A percentile compares a stretch with the other conserved stretches of the same genome.
These are phyloP conservation scores for Phasia obesa DNA, from an alignment of 2,888 invertebrate genomes.

Conservation along the genomic window DNA sequence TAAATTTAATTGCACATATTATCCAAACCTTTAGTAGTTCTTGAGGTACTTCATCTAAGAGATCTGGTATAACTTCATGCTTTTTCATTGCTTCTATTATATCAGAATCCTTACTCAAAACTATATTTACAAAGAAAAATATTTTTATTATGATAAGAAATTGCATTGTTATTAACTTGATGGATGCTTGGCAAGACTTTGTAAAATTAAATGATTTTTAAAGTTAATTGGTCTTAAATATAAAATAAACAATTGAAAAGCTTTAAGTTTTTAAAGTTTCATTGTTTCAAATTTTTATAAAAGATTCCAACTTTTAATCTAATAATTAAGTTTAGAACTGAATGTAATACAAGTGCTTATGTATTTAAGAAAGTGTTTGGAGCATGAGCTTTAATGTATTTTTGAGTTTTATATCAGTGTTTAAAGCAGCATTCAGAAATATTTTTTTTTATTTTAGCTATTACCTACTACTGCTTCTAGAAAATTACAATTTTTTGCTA, in stretches of 20 bases:
- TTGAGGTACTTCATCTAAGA: constrained; percentile 72
- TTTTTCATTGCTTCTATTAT: constrained; percentile 55
- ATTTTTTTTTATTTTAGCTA: too few relatives aligned
- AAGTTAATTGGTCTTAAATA: constrained; percentile 30
- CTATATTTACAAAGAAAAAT: neutral
- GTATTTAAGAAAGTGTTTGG: too few relatives aligned
- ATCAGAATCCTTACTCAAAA: constrained; percentile 30
- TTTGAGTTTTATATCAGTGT: too few relatives aligned
- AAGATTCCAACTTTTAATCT: too few relatives aligned
- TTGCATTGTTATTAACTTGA: constrained; percentile 20
- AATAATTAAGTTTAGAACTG: too few relatives aligned
- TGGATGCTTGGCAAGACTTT: constrained; percentile 2
- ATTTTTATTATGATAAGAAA: neutral
- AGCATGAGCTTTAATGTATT: too few relatives aligned
- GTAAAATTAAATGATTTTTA: constrained; percentile 3
- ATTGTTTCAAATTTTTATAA: too few relatives aligned
- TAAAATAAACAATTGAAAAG: neutral
- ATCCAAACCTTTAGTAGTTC: constrained; percentile 68
- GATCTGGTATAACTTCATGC: constrained; percentile 74
- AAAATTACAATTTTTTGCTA: too few relatives aligned
- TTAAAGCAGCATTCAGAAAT: too few relatives aligned
- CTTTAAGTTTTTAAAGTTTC: too few relatives aligned
- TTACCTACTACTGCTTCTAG: too few relatives aligned
- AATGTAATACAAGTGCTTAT: too few relatives aligned
- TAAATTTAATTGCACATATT: neutral